Evolutionary conservation across 2,113 vertebrate genomes (phyloP), one percentile per base, ranked within the genome.

Genomic region (Petaurus breviceps): DNA sequence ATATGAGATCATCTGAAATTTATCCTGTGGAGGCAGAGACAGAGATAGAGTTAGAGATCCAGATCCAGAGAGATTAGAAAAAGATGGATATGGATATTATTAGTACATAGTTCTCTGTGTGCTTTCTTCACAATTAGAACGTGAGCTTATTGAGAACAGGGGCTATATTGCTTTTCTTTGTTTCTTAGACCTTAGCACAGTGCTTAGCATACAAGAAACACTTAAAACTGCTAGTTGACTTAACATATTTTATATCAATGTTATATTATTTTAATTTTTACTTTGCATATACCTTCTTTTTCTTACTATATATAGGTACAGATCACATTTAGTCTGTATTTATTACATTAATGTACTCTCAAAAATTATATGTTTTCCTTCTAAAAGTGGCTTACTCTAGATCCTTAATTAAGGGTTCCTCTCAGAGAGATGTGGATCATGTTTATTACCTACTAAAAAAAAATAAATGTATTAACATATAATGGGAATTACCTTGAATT

Each of bases 131-230:
- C 16, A 22, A 19, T n/a, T 77, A n/a, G 37, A n/a, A n/a, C 19
- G 37, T 77, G 68, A 77, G 37, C 14, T 77, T 43, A 26, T 89
- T 95, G 28, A 92, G 51, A 9, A 14, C 0, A 50, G 77, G 43
- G 46, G 28, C 8, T 91, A 3, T 84, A 22, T 96, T 95, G 12
- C n/a, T 94, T 94, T 52, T 90, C 92, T 94, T 77, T 95, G 57
- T 53, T 54, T 7, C 0, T 43, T 37, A 91, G 43, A 84, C 51
- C 3, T 8, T 3, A 90, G 2, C 2, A 31, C 7, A 92, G 14
- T 77, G 0, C 3, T 50, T 92, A 2, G 11, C 43, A 43, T 0
- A 8, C 28, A 51, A 50, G 25, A 89, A 47, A 0, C 2, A 93
- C 1, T 46, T 31, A 68, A 92, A 84, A 84, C 51, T n/a, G 4